phyloP scores from a whole-genome alignment of 2,888 invertebrate genomes.

The Cephus sareptanus region DNA sequence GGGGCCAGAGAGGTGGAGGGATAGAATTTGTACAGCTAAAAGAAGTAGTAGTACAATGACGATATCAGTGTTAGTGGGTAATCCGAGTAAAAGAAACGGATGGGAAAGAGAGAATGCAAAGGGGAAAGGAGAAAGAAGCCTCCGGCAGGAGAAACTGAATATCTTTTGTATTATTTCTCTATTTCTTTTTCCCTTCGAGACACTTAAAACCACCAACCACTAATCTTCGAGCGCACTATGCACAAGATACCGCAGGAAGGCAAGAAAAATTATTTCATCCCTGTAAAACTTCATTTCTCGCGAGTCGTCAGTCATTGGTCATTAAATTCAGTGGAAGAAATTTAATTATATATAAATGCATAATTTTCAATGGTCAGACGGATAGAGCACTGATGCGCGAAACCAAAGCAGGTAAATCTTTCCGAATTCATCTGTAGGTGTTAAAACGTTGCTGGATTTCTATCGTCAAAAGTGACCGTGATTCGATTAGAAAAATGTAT shows the following conservation, averaged over 20 bases:
- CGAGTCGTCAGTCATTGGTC: conserved; percentile 5
- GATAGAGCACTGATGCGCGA: neutral
- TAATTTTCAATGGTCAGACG: conserved; percentile 4
- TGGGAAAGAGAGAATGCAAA: neutral
- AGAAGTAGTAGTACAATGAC: neutral
- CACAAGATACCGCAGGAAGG: conserved; percentile 26
- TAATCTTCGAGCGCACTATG: conserved; percentile 26
- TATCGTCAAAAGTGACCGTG: no score
- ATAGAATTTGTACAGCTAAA: neutral
- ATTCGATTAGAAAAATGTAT: no score
- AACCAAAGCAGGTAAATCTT: no score
- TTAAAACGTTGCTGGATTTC: no score
- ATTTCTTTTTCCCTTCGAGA: neutral
- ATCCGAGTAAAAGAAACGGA: neutral
- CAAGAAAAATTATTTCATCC: conserved; percentile 20
- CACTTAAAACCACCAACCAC: conserved; percentile 35
- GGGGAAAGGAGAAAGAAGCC: conserved; percentile 6
- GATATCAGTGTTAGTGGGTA: no score
- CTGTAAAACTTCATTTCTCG: neutral
- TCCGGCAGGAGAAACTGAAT: conserved; percentile 40
- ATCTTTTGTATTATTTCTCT: conserved; percentile 29
- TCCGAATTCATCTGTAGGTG: no score
- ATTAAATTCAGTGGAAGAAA: conserved; percentile 29
- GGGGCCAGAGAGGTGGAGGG: neutral
- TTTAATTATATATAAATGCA: conserved; percentile 36